phyloP scores from a whole-genome alignment of 2,797 vertebrate genomes.

The Onychomys leucogaster region DNA sequence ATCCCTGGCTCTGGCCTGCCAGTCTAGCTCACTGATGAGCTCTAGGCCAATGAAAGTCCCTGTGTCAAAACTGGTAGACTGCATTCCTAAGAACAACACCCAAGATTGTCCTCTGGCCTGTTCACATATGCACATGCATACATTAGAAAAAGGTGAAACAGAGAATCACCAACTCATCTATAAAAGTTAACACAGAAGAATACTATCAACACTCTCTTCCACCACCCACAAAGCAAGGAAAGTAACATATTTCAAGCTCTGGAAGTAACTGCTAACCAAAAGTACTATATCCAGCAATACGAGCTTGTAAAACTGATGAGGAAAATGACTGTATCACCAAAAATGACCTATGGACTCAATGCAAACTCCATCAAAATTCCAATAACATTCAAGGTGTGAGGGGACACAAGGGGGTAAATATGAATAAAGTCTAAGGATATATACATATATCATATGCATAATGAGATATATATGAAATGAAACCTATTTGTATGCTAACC shows the following conservation, averaged over 20 bases:
- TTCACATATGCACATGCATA: accelerated
- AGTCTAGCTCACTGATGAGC: not conserved
- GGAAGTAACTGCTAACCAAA: not conserved
- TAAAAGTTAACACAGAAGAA: not conserved
- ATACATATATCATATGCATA: no score
- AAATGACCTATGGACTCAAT: not conserved
- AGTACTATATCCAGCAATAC: not conserved
- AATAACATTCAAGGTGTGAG: not conserved
- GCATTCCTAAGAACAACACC: not conserved
- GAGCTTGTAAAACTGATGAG: not conserved
- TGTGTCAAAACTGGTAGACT: not conserved
- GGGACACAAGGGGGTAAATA: not conserved
- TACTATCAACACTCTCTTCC: not conserved
- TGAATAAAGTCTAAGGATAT: not conserved
- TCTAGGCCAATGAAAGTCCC: not conserved
- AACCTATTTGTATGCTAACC: not conserved
- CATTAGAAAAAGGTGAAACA: not conserved
- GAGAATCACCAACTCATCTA: not conserved
- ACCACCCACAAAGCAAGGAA: not conserved
- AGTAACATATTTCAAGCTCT: not conserved
- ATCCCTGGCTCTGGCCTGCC: not conserved
- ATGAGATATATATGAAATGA: not conserved
- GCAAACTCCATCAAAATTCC: not conserved
- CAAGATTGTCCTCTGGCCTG: not conserved
- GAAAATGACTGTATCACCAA: not conserved